These are phyloP conservation scores for Lymantria dispar DNA, from an alignment of 2,888 invertebrate genomes.

Conservation along the genomic window DNA sequence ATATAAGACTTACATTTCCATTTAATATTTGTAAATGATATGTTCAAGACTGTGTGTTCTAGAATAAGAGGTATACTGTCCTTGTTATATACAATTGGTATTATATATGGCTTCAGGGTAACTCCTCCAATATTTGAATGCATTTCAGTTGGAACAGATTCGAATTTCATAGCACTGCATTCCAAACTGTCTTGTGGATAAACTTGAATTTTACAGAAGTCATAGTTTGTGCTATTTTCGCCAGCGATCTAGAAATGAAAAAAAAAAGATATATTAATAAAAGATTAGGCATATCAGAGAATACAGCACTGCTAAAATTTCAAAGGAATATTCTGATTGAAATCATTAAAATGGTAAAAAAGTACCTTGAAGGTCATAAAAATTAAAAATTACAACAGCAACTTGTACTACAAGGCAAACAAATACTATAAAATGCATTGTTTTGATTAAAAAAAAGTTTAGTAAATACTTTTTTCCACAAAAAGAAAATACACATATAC, in stretches of 20 bases:
- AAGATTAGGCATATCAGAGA: too few species aligned
- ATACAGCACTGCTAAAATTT: too few species aligned
- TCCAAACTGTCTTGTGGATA: conserved; percentile 58
- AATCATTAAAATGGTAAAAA: too few species aligned
- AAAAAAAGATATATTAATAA: conserved; percentile 6
- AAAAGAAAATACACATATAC: too few species aligned
- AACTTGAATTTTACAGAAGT: conserved; percentile 60
- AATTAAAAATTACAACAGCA: too few species aligned
- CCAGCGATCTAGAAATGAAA: conserved; percentile 48
- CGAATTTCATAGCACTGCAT: conserved; percentile 64
- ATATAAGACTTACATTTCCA: conserved; percentile 68
- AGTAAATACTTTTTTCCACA: too few species aligned
- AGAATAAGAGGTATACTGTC: conserved; percentile 20
- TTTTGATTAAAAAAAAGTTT: too few species aligned
- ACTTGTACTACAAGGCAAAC: too few species aligned
- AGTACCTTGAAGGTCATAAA: too few species aligned
- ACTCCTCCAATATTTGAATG: conserved; percentile 60
- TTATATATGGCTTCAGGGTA: conserved; percentile 60
- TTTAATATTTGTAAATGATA: conserved; percentile 72
- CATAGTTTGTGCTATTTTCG: conserved; percentile 42
- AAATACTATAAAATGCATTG: too few species aligned
- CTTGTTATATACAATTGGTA: conserved; percentile 27
- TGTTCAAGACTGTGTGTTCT: conserved; percentile 68
- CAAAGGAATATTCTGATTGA: too few species aligned
- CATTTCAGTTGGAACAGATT: conserved; percentile 55